These are phyloP conservation scores for Cryptosula pallasiana DNA, from an alignment of 2,888 invertebrate species.

Conservation along the genomic window DNA sequence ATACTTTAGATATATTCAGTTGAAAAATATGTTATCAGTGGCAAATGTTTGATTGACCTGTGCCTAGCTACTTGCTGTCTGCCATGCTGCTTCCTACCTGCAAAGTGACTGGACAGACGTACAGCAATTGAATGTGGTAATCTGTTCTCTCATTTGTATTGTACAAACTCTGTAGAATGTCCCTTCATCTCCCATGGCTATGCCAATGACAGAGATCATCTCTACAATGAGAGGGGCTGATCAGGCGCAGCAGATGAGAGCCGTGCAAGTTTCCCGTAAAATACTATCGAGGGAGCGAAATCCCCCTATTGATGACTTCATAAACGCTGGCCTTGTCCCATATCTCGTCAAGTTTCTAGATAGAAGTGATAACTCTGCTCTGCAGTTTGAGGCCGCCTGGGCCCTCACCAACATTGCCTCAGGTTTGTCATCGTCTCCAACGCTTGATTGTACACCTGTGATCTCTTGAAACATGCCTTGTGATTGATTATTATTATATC, in stretches of 20 bases:
- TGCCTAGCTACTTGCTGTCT: too few relatives aligned
- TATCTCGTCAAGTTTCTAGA: background rate
- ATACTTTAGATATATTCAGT: too few relatives aligned
- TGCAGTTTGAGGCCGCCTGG: slow-evolving; percentile 92
- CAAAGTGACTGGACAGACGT: too few relatives aligned
- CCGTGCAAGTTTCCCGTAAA: slow-evolving; percentile 78
- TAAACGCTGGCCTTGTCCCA: slow-evolving; percentile 65
- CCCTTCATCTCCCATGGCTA: slow-evolving; percentile 27
- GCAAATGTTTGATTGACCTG: too few relatives aligned
- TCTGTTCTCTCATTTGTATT: too few relatives aligned
- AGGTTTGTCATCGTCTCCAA: slow-evolving; percentile 53
- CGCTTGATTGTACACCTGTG: too few relatives aligned
- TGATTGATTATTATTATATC: background rate
- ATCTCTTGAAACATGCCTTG: background rate
- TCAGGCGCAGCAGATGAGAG: slow-evolving; percentile 61
- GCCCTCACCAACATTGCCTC: slow-evolving; percentile 95
- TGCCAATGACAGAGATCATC: slow-evolving; percentile 68
- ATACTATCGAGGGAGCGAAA: slow-evolving; percentile 80
- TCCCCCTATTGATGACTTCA: slow-evolving; percentile 84
- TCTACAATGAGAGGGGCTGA: slow-evolving; percentile 66
- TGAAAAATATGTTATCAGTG: too few relatives aligned
- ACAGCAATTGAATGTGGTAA: too few relatives aligned
- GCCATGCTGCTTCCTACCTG: too few relatives aligned
- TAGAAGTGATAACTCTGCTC: slow-evolving; percentile 30
- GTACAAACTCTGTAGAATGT: slow-evolving; percentile 18